Conservation (phyloP, 2,797 vertebrate genomes). For the Monodelphis domestica region DNA sequence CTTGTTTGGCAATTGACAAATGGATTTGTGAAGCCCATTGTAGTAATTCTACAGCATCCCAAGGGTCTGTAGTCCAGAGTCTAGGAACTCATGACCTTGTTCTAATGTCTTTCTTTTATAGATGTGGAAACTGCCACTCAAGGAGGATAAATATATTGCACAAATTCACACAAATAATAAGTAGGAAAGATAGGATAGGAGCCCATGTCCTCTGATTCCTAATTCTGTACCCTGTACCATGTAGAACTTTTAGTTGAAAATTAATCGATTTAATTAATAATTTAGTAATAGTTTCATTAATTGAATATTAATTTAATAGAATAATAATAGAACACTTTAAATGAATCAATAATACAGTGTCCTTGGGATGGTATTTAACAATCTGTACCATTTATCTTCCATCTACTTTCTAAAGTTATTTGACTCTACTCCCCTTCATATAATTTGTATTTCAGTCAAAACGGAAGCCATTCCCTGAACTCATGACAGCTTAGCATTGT, state of each 20-base stretch:
- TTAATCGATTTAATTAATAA: too few species aligned
- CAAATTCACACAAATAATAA: background rate
- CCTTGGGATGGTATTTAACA: background rate
- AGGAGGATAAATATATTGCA: background rate
- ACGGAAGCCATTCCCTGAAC: background rate
- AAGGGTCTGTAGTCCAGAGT: background rate
- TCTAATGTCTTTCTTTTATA: background rate
- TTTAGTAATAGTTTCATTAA: too few species aligned
- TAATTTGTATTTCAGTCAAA: background rate
- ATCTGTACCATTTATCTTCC: background rate
- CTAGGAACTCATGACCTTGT: background rate
- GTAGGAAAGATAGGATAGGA: background rate
- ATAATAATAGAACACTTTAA: too few species aligned
- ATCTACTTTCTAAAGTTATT: background rate
- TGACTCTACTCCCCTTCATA: background rate
- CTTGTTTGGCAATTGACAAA: background rate
- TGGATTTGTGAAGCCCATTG: background rate
- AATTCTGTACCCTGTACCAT: background rate
- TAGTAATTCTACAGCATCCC: background rate
- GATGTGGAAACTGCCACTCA: background rate
- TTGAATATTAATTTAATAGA: too few species aligned
- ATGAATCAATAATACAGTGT: background rate
- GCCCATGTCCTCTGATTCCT: background rate
- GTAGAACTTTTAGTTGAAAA: background rate
- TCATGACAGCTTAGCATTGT: background rate